These are phyloP conservation scores for Ommatoiulus sabulosus DNA, from an alignment of 2,888 invertebrate genomes.

Conservation along the genomic window DNA sequence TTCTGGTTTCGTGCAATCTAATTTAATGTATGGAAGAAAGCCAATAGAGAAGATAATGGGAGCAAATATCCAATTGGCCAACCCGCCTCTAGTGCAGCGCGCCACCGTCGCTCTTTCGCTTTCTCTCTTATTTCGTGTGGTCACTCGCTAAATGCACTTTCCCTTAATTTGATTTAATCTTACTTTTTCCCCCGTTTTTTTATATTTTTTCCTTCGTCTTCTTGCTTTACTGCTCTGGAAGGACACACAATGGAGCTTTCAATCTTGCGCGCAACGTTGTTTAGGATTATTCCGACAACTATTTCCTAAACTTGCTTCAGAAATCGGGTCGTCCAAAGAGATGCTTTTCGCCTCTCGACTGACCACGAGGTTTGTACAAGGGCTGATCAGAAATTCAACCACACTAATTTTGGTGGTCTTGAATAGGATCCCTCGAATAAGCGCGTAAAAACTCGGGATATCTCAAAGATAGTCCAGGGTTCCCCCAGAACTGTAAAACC, in stretches of 20 bases:
- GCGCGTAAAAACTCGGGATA: too few species aligned
- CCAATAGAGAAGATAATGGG: conserved; percentile 51
- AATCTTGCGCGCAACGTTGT: neutral
- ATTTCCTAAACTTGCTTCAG: neutral
- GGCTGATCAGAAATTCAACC: neutral
- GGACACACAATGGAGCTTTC: neutral
- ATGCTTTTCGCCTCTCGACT: too few species aligned
- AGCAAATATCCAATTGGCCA: conserved; percentile 26
- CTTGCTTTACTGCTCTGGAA: conserved; percentile 9
- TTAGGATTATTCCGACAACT: neutral
- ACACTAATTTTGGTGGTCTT: too few species aligned
- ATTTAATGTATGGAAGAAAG: conserved; percentile 52
- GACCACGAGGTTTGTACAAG: neutral
- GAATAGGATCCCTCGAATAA: too few species aligned
- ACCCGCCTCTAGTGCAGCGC: neutral
- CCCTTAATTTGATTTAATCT: conserved; percentile 51
- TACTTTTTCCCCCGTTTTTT: neutral
- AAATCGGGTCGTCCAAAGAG: too few species aligned
- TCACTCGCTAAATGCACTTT: conserved; percentile 47
- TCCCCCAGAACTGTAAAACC: too few species aligned
- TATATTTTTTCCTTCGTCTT: neutral
- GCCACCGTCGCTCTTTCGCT: neutral
- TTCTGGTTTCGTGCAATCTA: conserved; percentile 50
- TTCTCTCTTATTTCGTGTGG: conserved; percentile 20
- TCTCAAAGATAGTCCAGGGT: too few species aligned